A percentile compares a stretch with the other conserved stretches of the same genome.
Evolutionary conservation across 2,888 invertebrate species (phyloP).

Genomic region (Parnassius smintheus): DNA sequence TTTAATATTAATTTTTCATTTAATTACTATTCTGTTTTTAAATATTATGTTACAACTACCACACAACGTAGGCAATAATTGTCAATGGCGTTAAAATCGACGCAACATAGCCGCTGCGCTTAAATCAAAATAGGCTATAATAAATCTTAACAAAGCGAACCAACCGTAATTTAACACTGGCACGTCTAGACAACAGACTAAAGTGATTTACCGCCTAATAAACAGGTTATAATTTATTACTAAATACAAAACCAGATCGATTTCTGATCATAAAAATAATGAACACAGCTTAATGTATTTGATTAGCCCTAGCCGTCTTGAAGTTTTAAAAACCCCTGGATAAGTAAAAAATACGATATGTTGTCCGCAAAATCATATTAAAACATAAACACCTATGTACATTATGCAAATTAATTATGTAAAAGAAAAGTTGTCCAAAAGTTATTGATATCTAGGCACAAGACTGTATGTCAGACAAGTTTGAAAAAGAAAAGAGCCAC

Average conservation of each 20-base stretch:
- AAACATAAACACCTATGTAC: too few species aligned
- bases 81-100: slow-evolving; percentile 28
- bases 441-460: too few species aligned
- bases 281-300: slow-evolving; percentile 33
- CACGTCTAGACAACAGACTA: slow-evolving; percentile 43
- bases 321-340: neutral
- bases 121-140: slow-evolving; percentile 30
- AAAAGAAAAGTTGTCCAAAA: too few species aligned
- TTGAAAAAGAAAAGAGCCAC: too few species aligned
- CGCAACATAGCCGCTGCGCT: slow-evolving; percentile 24
- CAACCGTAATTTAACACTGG: slow-evolving; percentile 49
- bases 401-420: too few species aligned
- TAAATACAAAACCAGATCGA: slow-evolving; percentile 38
- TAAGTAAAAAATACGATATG: too few species aligned
- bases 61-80: slow-evolving; percentile 24
- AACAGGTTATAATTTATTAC: slow-evolving; percentile 45
- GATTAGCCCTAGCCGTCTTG: slow-evolving; percentile 25
- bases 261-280: slow-evolving; percentile 37
- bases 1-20: neutral
- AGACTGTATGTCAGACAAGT: too few species aligned
- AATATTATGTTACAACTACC: neutral
- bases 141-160: slow-evolving; percentile 43
- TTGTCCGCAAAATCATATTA: too few species aligned
- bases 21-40: too few species aligned
- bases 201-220: slow-evolving; percentile 54